Percentiles rank a stretch among this genome's conserved stretches.
These are phyloP conservation scores for Eristalis intricaria DNA, from an alignment of 2,888 invertebrate species.

Conservation along the genomic window DNA sequence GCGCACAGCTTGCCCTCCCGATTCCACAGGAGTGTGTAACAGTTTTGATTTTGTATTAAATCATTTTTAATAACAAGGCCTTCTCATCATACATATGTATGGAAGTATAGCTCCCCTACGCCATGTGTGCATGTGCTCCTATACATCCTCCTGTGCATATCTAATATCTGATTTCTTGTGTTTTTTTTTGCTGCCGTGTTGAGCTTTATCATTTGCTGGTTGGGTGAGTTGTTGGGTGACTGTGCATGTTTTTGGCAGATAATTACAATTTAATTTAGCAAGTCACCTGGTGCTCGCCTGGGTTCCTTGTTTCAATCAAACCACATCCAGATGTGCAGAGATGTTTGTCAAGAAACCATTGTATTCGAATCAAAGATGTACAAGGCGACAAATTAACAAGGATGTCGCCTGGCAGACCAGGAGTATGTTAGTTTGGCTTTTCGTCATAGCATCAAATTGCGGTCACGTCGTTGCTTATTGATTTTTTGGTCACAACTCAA, in stretches of 20 bases:
- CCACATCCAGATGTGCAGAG: slow-evolving; percentile 10
- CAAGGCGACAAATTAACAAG: not conserved
- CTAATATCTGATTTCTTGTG: slow-evolving; percentile 19
- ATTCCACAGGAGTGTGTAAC: slow-evolving; percentile 26
- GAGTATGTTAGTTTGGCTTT: slow-evolving; percentile 34
- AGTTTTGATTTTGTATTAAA: slow-evolving; percentile 68
- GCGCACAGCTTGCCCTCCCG: not conserved
- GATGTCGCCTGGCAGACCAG: not conserved
- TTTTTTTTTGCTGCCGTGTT: not conserved
- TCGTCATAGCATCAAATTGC: slow-evolving; percentile 30
- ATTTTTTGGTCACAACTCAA: slow-evolving; percentile 38
- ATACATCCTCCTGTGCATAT: slow-evolving; percentile 60
- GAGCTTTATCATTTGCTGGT: not conserved
- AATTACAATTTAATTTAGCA: slow-evolving; percentile 38
- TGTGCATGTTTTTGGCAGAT: slow-evolving; percentile 16
- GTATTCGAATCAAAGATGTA: not conserved
- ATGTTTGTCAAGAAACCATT: not conserved
- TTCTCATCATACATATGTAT: not conserved
- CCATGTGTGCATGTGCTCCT: slow-evolving; percentile 53
- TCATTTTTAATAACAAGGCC: slow-evolving; percentile 63
- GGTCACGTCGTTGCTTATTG: slow-evolving; percentile 50
- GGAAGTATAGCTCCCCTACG: slow-evolving; percentile 21
- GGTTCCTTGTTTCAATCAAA: slow-evolving; percentile 21
- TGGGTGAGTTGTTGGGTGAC: not conserved
- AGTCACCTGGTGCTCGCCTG: not conserved